These are phyloP conservation scores for Meandrusa payeni DNA, from an alignment of 2,888 invertebrate species.

Conservation along the genomic window DNA sequence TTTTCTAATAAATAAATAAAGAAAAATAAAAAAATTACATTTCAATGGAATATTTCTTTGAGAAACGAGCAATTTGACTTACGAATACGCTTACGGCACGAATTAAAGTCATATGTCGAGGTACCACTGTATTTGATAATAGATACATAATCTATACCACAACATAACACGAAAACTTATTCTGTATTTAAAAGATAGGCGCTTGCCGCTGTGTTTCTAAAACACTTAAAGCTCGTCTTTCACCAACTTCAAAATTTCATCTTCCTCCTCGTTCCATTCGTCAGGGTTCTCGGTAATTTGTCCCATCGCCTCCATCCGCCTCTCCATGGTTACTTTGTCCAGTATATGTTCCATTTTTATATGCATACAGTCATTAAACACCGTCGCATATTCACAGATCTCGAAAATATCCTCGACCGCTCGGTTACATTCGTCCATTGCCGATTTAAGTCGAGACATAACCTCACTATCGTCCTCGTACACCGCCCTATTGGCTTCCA, in stretches of 20 bases:
- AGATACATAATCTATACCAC: too few species aligned
- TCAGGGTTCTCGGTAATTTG: conserved; percentile 59
- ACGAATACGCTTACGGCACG: too few species aligned
- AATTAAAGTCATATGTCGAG: too few species aligned
- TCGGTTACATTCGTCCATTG: conserved; percentile 51
- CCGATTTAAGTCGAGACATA: conserved; percentile 47
- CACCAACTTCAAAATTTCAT: conserved; percentile 58
- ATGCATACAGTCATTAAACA: conserved; percentile 75
- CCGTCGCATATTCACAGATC: conserved; percentile 66
- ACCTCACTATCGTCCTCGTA: conserved; percentile 68
- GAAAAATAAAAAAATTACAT: too few species aligned
- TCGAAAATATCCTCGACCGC: conserved; percentile 60
- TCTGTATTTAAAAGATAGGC: too few species aligned
- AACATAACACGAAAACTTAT: too few species aligned
- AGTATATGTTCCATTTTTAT: conserved; percentile 72
- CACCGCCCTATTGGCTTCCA: conserved; percentile 56
- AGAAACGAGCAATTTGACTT: too few species aligned
- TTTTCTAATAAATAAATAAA: too few species aligned
- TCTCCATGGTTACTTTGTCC: conserved; percentile 65
- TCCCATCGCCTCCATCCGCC: conserved; percentile 65
- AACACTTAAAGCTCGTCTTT: conserved; percentile 59
- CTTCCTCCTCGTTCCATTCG: conserved; percentile 62
- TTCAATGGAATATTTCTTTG: too few species aligned
- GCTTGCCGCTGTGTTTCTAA: too few species aligned
- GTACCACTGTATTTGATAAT: too few species aligned